Evolutionary conservation across 2,797 vertebrate genomes (phyloP), one percentile per base, ranked within the genome.

Genomic region (Brachymystax lenok): DNA sequence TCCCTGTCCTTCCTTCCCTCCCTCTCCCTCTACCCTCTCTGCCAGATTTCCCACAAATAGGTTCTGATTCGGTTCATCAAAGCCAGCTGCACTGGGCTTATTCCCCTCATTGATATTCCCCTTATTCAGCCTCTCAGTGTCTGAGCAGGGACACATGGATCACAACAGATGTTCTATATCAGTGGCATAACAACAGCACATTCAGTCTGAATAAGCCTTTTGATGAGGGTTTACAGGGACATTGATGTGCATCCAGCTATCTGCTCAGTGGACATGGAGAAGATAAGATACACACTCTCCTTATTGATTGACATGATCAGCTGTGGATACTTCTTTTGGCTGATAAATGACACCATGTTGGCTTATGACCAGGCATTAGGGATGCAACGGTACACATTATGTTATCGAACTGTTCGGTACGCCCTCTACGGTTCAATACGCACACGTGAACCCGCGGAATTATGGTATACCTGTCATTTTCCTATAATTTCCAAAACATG

Each of bases 21-120:
- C n/a, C 21, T 17, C 4, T 77, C 89, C 90, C 21, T 84, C 74
- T 81, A 67, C 80, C 79, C 76, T 78, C 74, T 8, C 69, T 17
- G 72, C 91, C 92, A 92, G 88, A 78, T 86, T 86, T 80, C 86
- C 80, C 35, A 92, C 73, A 64, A 64, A 74, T 89, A 92, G 90
- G 83, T 79, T 78, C 82, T 19, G 79, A 86, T 91, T 91, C 90
- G 91, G 85, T 87, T 85, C 88, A 40, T 83, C 63, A 21, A 21
- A 81, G 74, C 86, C 92, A 93, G 92, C 91, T 93, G 92, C 91
- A 88, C 86, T 89, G 89, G 89, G 90, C 27, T 73, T 27, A 75
- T 16, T 83, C 79, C 5, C 74, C 82, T 86, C 87, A 89, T 84
- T 90, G 71, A 1, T 69, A 79, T 50, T 13, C n/a, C n/a, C 40